phyloP scores from a whole-genome alignment of 2,113 vertebrate genomes.

The Caranx ignobilis region DNA sequence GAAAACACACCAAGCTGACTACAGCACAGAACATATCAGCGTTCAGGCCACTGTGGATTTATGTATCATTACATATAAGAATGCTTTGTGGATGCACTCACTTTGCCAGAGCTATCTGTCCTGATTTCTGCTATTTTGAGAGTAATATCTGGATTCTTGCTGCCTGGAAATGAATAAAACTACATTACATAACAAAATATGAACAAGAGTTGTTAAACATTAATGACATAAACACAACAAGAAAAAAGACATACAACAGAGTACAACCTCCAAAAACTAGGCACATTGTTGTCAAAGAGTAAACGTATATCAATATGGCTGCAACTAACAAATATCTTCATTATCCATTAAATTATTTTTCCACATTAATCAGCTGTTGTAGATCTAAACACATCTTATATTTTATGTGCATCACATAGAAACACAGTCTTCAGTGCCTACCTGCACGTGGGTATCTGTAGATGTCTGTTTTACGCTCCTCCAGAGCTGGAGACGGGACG shows the following conservation, averaged over 20 bases:
- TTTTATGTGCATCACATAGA: not conserved
- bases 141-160: slow-evolving; percentile 94
- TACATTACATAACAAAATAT: not conserved
- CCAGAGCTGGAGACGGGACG: slow-evolving; percentile 92
- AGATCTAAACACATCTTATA: not conserved
- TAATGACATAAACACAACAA: not conserved
- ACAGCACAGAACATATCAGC: not conserved
- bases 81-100: slow-evolving; percentile 72
- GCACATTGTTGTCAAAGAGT: too few species aligned
- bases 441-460: slow-evolving; percentile 96
- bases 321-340: not conserved
- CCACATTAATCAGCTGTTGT: not conserved
- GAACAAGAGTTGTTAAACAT: not conserved
- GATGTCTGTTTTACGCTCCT: slow-evolving; percentile 93
- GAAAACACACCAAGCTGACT: slow-evolving; percentile 15
- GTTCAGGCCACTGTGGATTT: not conserved
- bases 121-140: slow-evolving; percentile 92
- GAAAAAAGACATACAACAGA: too few species aligned
- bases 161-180: slow-evolving; percentile 84
- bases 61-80: not conserved
- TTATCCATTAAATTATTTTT: not conserved
- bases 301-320: too few species aligned
- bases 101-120: slow-evolving; percentile 88
- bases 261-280: too few species aligned
- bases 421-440: slow-evolving; percentile 45